Evolutionary conservation across 2,797 vertebrate genomes (phyloP).

Genomic region (Cottoperca gobio): DNA sequence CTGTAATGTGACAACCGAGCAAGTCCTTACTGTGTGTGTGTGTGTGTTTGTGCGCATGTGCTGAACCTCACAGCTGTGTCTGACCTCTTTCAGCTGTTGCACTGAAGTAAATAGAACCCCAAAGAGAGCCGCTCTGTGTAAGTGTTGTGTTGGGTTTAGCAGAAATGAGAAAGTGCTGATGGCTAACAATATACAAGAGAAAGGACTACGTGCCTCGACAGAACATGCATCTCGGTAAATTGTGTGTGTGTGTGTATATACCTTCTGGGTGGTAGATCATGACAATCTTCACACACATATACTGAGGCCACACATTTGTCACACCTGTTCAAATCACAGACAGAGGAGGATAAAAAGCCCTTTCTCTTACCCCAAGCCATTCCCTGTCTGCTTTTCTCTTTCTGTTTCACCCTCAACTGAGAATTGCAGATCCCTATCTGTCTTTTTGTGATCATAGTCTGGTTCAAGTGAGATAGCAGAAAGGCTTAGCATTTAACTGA

Average conservation of each 20-base stretch:
- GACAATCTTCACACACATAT: constrained; percentile 36
- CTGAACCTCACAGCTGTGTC: constrained; percentile 63
- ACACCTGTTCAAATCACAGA: constrained; percentile 71
- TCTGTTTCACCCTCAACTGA: constrained; percentile 42
- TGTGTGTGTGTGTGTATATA: constrained; percentile 26
- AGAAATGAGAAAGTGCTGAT: constrained; percentile 81
- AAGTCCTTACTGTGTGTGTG: neutral
- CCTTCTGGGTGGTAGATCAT: constrained; percentile 71
- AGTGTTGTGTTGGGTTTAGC: constrained; percentile 63
- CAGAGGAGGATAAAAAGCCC: constrained; percentile 56
- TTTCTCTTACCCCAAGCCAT: constrained; percentile 42
- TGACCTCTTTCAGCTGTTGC: constrained; percentile 72
- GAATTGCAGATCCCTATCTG: constrained; percentile 67
- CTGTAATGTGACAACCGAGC: constrained; percentile 8
- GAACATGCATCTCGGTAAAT: constrained; percentile 32
- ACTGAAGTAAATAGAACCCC: constrained; percentile 51
- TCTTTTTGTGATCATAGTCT: constrained; percentile 48
- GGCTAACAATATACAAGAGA: constrained; percentile 75
- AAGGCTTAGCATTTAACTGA: constrained; percentile 44
- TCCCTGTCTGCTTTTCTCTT: constrained; percentile 28
- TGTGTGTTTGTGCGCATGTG: constrained; percentile 15
- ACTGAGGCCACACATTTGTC: constrained; percentile 62
- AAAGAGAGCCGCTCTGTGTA: constrained; percentile 43
- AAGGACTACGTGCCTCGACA: constrained; percentile 60
- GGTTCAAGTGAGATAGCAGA: constrained; percentile 53